Conservation (phyloP, 92 coral and sea anemone species). For the Epizoanthus fatuus region DNA sequence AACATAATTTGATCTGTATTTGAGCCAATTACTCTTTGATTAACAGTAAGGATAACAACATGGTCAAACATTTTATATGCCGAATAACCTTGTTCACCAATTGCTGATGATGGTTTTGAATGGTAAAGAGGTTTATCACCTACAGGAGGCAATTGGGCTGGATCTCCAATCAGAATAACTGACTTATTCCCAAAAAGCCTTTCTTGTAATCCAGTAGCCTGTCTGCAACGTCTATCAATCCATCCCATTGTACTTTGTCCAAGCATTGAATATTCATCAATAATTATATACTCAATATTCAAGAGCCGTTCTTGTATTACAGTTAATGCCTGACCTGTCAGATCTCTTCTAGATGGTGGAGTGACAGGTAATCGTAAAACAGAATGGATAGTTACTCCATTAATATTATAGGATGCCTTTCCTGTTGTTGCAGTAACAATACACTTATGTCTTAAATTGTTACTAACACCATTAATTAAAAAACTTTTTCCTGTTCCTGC, state of each 20-base stretch:
- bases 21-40: neutral
- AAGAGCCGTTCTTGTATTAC: neutral
- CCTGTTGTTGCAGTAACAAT: constrained; percentile 2
- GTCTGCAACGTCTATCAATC: constrained; percentile 7
- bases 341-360: no score
- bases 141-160: constrained; percentile 67
- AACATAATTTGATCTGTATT: constrained; percentile 10
- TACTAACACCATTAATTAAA: no score
- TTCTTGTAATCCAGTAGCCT: constrained; percentile 54
- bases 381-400: constrained; percentile 4
- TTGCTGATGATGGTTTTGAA: constrained; percentile 46
- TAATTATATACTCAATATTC: constrained; percentile 22
- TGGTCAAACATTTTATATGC: constrained; percentile 29
- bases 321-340: no score
- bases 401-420: neutral
- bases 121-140: constrained; percentile 66
- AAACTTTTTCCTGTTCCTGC: no score
- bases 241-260: constrained; percentile 57
- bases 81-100: constrained; percentile 59
- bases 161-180: constrained; percentile 58
- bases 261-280: constrained; percentile 57
- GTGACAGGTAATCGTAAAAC: no score
- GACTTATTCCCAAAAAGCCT: constrained; percentile 55
- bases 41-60: neutral
- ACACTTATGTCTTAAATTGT: neutral